Conservation (phyloP, 37 sponge, comb jelly and placozoan genomes). For the Hexactinellida sp. region DNA sequence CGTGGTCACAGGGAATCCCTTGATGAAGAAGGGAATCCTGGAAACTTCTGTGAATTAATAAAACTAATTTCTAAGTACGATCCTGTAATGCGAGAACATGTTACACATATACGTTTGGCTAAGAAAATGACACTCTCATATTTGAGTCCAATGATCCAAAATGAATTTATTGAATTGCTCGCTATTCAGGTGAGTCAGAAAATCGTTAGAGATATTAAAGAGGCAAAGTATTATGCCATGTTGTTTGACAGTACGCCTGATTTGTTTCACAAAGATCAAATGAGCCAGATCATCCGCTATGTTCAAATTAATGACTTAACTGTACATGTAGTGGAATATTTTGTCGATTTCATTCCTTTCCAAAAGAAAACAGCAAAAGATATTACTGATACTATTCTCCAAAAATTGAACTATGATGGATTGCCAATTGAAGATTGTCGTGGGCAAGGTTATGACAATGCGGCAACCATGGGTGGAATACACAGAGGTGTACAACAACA, state of each 20-base stretch:
- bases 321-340: neutral
- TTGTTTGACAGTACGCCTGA: neutral
- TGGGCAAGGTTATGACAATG: slow-evolving; percentile 10
- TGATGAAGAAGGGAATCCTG: neutral
- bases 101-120: neutral
- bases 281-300: neutral
- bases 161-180: slow-evolving; percentile 11
- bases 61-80: slow-evolving; percentile 10
- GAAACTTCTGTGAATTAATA: neutral
- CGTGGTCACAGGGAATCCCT: slow-evolving; percentile 14
- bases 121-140: slow-evolving; percentile 4
- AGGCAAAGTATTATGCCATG: neutral
- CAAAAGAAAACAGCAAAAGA: neutral
- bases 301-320: neutral
- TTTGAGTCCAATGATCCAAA: slow-evolving; percentile 11
- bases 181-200: slow-evolving; percentile 6
- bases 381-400: neutral
- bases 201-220: neutral
- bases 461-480: neutral
- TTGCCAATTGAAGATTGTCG: slow-evolving; percentile 8
- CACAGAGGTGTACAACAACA: neutral
- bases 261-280: neutral
- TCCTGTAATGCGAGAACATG: neutral
- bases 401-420: neutral
- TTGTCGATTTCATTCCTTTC: neutral